Base-by-base conservation (phyloP, 2,888 invertebrate species). In the Pseudoips prasinana region DNA sequence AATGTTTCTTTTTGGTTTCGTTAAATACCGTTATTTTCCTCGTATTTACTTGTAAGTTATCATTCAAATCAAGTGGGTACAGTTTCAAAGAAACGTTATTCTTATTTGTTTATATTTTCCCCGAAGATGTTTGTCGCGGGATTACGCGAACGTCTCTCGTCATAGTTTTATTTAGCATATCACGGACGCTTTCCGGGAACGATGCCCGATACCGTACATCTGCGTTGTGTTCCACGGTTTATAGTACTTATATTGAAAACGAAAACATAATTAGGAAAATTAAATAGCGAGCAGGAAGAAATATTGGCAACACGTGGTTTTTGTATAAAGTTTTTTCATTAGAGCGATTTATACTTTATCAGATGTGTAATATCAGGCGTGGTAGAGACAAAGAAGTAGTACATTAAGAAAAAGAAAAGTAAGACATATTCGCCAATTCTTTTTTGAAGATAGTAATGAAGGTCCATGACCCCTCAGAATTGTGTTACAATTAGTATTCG, bases 151-250 rank as follows among this genome's bases (percentile, higher is more conserved):
- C 37, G 33, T 11, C 25, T 28, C 29, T 43, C 45, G 62, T 66
- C 66, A 72, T 43, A 31, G 58, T 53, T 73, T 71, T 64, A 71
- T 72, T 66, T 71, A 66, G 65, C 56, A 33, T 70, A 70, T 66
- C 63, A 57, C 33, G 45, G 38, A 33, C 49, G 52, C 40, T 67
- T 77, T 67, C 73, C 70, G 60, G 64, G 71, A 75, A 68, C 58
- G 58, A 47, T 63, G 58, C 20, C 59, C 58, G 62, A 68, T 64
- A 68, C 54, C 14, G 14, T 40, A 47, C 49, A 51, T 50, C 57
- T 56, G 62, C 46, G 35, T 34, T 51, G 49, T 55, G 52, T 54
- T 58, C 38, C 31, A 41, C 34, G 45, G 46, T 59, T 56, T 53
- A 57, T 40, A 51, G 37, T 42, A 30, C 36, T 14, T 14, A 14